A percentile compares a stretch with the other conserved stretches of the same genome.
These are phyloP conservation scores for Drosophila nigrodunni DNA, from an alignment of 1,140 invertebrate species.

Conservation along the genomic window DNA sequence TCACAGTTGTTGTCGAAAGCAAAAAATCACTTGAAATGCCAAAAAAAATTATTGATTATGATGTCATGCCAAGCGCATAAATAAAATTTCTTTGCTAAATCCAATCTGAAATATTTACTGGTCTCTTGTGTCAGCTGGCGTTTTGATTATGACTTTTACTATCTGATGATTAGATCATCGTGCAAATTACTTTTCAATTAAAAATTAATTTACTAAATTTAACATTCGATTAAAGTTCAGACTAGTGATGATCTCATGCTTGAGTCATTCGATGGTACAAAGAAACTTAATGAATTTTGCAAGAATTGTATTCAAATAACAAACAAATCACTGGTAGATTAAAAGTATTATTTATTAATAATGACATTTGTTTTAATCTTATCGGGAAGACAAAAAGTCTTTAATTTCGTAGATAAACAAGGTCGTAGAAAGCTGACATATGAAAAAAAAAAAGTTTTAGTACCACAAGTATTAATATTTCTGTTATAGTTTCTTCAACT, in stretches of 20 bases:
- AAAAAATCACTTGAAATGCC: constrained; percentile 10
- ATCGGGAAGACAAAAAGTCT: constrained; percentile 4
- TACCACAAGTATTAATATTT: background rate
- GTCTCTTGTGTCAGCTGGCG: constrained; percentile 1
- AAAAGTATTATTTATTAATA: constrained; percentile 10
- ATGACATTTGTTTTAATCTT: constrained; percentile 31
- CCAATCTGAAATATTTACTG: background rate
- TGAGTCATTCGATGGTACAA: background rate
- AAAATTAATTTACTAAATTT: constrained; percentile 11
- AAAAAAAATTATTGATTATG: constrained; percentile 12
- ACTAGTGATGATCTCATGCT: constrained; percentile 29
- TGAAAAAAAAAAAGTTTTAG: background rate
- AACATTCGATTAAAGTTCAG: background rate
- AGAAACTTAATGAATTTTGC: background rate
- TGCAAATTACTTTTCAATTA: constrained; percentile 40
- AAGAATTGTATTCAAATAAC: constrained; percentile 20
- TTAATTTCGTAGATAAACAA: constrained; percentile 28
- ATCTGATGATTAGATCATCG: constrained; percentile 30
- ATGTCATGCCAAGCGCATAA: constrained; percentile 2
- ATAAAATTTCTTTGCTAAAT: background rate
- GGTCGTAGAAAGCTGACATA: constrained; percentile 10
- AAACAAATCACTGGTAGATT: constrained; percentile 19
- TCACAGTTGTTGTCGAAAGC: background rate
- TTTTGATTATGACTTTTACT: constrained; percentile 17
- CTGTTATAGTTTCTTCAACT: background rate